A percentile compares a stretch with the other conserved stretches of the same genome.
Conservation (phyloP, 37 sponge, comb jelly and placozoan species). For the Geodia barretti region DNA sequence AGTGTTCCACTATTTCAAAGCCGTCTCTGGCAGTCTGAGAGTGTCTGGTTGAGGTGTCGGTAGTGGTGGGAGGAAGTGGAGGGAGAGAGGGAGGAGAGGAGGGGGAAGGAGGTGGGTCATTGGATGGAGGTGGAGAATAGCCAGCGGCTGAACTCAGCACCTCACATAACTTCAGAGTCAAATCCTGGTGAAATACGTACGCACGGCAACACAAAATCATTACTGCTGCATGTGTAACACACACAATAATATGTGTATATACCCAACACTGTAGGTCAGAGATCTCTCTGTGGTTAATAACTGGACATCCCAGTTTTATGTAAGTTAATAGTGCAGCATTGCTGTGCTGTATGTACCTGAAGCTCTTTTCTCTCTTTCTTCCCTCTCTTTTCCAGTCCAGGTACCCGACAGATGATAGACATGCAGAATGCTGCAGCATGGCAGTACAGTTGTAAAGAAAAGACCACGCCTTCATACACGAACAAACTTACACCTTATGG, state of each 20-base stretch:
- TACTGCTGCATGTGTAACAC: not conserved
- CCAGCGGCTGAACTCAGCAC: slow-evolving; percentile 21
- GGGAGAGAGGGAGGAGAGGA: not conserved
- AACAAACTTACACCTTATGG: not conserved
- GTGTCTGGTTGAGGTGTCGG: not conserved
- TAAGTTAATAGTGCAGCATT: too few species aligned
- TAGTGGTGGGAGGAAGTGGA: not conserved
- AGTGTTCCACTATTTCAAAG: not conserved
- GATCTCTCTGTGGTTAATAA: too few species aligned
- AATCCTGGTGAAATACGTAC: slow-evolving; percentile 43
- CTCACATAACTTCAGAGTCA: slow-evolving; percentile 55
- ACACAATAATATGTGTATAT: too few species aligned
- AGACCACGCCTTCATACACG: too few species aligned
- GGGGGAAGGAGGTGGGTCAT: not conserved
- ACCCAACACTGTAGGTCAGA: too few species aligned
- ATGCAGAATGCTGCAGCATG: slow-evolving; percentile 48
- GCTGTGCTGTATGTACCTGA: too few species aligned
- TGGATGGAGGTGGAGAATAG: not conserved
- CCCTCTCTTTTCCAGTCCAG: slow-evolving; percentile 52
- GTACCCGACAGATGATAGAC: slow-evolving; percentile 64
- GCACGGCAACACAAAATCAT: not conserved
- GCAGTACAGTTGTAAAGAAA: too few species aligned
- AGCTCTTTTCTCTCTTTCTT: slow-evolving; percentile 67
- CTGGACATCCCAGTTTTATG: too few species aligned
- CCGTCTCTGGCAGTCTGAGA: not conserved